Evolutionary conservation across 2,797 vertebrate species (phyloP), one percentile per base, ranked within the genome.

Genomic region (Pyrocephalus nanus): DNA sequence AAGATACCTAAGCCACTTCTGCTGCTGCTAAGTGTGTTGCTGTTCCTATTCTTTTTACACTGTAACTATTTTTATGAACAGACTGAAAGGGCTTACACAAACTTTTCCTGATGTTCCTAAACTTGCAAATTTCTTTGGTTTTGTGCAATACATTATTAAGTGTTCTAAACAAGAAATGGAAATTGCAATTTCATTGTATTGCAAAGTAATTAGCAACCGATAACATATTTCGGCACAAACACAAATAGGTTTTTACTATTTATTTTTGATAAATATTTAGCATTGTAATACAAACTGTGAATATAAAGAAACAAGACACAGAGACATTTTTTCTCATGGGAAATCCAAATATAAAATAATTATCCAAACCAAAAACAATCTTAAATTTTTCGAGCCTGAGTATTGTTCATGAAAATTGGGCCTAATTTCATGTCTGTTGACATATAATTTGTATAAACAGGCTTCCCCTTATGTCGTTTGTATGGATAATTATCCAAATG

Each of bases 401-500:
- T 42, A 29, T 45, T 61, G 0, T 62, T 88, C 21, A 36, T 48
- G 6, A 47, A 83, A 86, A 58, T 18, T 75, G 12, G 53, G 5
- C 22, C 48, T 67, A 40, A 26, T 15, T 73, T 86, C 15, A 36
- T 55, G 30, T 4, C 9, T 86, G 20, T 53, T 84, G 45, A 36
- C 7, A 12, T 38, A 36, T 2, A 40, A 27, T 3, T 0, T 40
- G 2, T 19, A 19, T 11, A 36, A 5, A 22, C 7, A 4, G 0
- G 4, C 30, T 83, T 78, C 43, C 5, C 8, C 10, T 77, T 27
- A 57, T 48, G 42, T 29, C 2, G 18, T 53, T 54, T 78, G 5
- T 34, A 53, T 27, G 8, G 8, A n/a, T 5, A 73, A 7, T 71
- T 61, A 61, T 22, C 14, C 7, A 71, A 36, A 84, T 86, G 77